Base-by-base conservation (phyloP, 2,113 vertebrate genomes). In the Hippocampus guttulatus region DNA sequence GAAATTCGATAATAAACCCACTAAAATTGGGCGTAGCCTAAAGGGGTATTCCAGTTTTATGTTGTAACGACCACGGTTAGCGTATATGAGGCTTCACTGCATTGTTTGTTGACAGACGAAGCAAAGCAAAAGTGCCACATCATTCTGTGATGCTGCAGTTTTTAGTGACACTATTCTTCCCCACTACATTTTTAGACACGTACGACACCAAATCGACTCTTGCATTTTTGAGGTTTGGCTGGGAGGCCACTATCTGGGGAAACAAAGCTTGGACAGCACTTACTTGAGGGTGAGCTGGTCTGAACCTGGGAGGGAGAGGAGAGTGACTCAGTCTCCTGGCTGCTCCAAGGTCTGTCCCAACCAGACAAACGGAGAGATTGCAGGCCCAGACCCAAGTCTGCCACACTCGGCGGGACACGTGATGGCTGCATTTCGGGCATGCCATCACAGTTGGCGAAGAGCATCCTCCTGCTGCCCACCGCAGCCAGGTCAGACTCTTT, bases 271-370 rank as follows among this genome's bases (percentile, higher is more conserved):
- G 64, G 74, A 43, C 9, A 41, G 5, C 3, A 95, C 96, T 97
- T 84, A 98, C 97, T 94, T 27, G 95, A 96, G 77, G 95, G 92
- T 21, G 94, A 91, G 92, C 90, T 95, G 79, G 91, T 92, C 90
- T 94, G 94, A 83, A 89, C 85, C 81, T 94, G 92, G 83, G 90
- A 84, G 2, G 84, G 73, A 16, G 84, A 82, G 21, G 76, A 15
- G 68, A 83, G 83, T 0, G 91, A 68, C 1, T 99, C 97, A 0
- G 92, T 88, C 75, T 97, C 95, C 88, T 96, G 96, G 91, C 92
- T 96, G 93, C 95, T 98, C 97, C 96, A 98, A 51, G 96, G 94
- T 89, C 95, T 92, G 90, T 99, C 96, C 96, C 96, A 98, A 86
- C 95, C 93, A 0, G 95, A 94, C 88, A 98, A 89, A 84, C 91